These are phyloP conservation scores for Megatriorchis doriae DNA, from an alignment of 2,113 vertebrate species.

Conservation along the genomic window DNA sequence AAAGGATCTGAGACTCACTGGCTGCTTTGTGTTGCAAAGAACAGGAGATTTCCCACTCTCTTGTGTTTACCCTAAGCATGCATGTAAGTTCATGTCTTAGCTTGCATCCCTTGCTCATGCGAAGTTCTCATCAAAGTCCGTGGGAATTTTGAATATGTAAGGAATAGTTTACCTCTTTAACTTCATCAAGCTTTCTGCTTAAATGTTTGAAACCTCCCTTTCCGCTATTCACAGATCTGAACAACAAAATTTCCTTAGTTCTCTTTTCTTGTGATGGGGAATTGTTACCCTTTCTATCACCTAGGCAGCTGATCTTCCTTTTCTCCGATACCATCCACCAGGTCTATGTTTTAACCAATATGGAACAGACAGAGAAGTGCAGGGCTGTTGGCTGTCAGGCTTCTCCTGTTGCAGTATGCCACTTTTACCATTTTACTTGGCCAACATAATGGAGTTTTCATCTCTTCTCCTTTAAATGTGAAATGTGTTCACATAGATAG, in stretches of 20 bases:
- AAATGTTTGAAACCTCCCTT: not conserved
- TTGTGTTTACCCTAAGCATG: not conserved
- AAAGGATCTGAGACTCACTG: not conserved
- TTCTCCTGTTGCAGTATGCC: not conserved
- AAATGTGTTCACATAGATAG: not conserved
- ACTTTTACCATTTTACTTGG: not conserved
- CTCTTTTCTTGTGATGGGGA: not conserved
- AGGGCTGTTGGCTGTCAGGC: not conserved
- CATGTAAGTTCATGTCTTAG: not conserved
- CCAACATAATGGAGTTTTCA: not conserved
- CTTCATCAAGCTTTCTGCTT: not conserved
- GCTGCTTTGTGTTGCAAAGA: not conserved
- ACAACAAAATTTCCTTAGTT: not conserved
- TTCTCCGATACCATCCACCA: not conserved
- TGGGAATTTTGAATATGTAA: not conserved
- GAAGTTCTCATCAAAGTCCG: not conserved
- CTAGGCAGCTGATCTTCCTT: rapidly evolving
- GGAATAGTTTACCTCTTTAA: not conserved
- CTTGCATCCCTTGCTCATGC: not conserved
- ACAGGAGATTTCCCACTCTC: not conserved
- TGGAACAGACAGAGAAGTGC: not conserved
- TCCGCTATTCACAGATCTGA: not conserved
- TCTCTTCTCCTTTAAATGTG: not conserved
- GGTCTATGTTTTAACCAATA: not conserved
- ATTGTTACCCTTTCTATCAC: not conserved